phyloP scores from a whole-genome alignment of 1,140 invertebrate genomes.

The Caenorhabditis latens region DNA sequence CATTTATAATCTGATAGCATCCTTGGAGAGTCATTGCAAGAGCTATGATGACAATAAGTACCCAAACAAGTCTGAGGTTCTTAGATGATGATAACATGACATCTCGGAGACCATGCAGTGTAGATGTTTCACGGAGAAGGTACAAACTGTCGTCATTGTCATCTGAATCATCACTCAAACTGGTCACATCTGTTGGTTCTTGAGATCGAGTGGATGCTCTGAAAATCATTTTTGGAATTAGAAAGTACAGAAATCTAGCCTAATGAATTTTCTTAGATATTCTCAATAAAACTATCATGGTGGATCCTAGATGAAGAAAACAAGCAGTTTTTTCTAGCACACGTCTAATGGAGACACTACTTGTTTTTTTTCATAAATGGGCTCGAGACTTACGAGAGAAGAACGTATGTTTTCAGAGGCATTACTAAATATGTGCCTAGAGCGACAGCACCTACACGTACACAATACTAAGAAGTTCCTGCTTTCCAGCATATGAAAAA shows the following conservation, averaged over 20 bases:
- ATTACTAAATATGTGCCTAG: background rate
- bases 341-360: no score
- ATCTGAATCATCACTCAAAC: slow-evolving; percentile 7
- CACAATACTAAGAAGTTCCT: slow-evolving; percentile 1
- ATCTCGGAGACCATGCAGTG: slow-evolving; percentile 69
- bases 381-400: background rate
- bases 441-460: background rate
- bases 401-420: slow-evolving; percentile 2
- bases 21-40: slow-evolving; percentile 64
- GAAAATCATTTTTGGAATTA: background rate
- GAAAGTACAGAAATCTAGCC: background rate
- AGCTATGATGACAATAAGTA: slow-evolving; percentile 65
- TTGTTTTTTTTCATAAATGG: background rate
- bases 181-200: background rate
- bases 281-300: no score
- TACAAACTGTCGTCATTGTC: slow-evolving; percentile 47
- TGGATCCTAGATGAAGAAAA: no score
- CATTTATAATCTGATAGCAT: slow-evolving; percentile 62
- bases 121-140: slow-evolving; percentile 60
- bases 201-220: slow-evolving; percentile 33
- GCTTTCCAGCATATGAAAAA: background rate
- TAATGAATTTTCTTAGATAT: background rate
- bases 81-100: slow-evolving; percentile 42
- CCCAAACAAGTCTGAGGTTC: slow-evolving; percentile 60
- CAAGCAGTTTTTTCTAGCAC: no score